A percentile compares a stretch with the other conserved stretches of the same genome.
Conservation (phyloP, 2,797 vertebrate species). For the Podarcis lilfordi region DNA sequence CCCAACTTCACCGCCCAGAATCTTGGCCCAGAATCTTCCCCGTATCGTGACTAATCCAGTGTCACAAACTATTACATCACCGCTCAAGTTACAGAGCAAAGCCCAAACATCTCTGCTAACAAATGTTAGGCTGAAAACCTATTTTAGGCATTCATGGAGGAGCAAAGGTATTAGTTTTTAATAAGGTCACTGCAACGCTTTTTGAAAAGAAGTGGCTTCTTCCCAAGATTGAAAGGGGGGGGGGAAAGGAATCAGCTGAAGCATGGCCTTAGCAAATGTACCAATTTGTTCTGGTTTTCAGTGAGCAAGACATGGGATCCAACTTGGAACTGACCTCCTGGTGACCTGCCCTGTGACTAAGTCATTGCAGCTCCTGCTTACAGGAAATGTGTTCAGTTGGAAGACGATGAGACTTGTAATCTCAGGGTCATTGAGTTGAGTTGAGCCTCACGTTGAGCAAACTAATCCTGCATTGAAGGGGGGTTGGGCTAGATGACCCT, state of each 20-base stretch:
- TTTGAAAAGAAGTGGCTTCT: conserved; percentile 4
- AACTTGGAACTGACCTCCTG: neutral
- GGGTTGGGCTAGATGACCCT: no score
- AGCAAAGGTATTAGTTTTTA: neutral
- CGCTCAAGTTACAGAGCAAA: neutral
- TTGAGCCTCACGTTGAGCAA: no score
- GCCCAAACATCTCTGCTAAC: conserved; percentile 7
- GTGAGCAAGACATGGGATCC: neutral
- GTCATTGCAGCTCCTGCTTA: neutral
- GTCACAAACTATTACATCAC: conserved; percentile 28
- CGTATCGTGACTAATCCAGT: neutral
- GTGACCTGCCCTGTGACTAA: neutral
- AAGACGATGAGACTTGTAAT: no score
- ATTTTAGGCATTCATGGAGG: neutral
- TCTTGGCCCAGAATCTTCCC: neutral
- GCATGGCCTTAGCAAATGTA: neutral
- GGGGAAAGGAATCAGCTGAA: neutral
- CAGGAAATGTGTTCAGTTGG: conserved; percentile 28
- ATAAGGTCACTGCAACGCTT: conserved; percentile 14
- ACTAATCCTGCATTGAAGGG: no score
- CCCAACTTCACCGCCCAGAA: neutral
- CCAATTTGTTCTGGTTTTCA: neutral
- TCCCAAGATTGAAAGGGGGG: neutral
- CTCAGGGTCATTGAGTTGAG: no score
- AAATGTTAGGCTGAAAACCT: conserved; percentile 7